Evolutionary conservation across 2,888 invertebrate genomes (phyloP), one percentile per base, ranked within the genome.

Genomic region (Frankliniella intonsa): DNA sequence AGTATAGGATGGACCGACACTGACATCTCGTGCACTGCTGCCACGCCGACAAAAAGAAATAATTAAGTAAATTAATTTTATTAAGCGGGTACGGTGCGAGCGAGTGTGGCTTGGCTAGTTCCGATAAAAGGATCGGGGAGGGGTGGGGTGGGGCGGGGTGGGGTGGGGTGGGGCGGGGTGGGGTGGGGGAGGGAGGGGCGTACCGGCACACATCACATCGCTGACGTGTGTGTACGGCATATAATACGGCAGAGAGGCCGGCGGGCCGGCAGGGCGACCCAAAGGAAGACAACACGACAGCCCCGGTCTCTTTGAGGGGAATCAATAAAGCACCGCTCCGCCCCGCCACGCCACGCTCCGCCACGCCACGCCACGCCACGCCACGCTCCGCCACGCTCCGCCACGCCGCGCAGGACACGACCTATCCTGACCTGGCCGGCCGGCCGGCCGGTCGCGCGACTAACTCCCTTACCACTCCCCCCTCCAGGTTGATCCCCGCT

Each of bases 261-360:
- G 38, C 38, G 3, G 38, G 38, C 38, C 62, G 62, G 62, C 62
- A 62, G 62, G 62, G 38, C 38, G 55, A 76, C 22, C 69, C 22
- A 76, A 76, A 76, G 69, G 25, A 25, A 76, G 69, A 76, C 69
- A 76, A 76, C 69, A 76, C 69, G 69, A 76, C 12, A 76, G 69
- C 12, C 69, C 25, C 69, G 69, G 69, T 25, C 69, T 76, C 69
- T 76, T 76, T 76, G 69, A 76, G 69, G 69, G 69, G 69, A 76
- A 76, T 76, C 69, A 76, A 76, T 76, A 76, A 76, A 22, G 69
- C 25, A 22, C 22, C 25, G 69, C 69, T 22, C 12, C 25, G 25
- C 25, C 25, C 9, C 22, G 25, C 69, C 69, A 12, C 69, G 69
- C 55, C 55, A 14, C 55, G 55, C n/a, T n/a, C n/a, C n/a, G n/a